phyloP scores from a whole-genome alignment of 2,113 vertebrate species.

The Polypterus bichir region DNA sequence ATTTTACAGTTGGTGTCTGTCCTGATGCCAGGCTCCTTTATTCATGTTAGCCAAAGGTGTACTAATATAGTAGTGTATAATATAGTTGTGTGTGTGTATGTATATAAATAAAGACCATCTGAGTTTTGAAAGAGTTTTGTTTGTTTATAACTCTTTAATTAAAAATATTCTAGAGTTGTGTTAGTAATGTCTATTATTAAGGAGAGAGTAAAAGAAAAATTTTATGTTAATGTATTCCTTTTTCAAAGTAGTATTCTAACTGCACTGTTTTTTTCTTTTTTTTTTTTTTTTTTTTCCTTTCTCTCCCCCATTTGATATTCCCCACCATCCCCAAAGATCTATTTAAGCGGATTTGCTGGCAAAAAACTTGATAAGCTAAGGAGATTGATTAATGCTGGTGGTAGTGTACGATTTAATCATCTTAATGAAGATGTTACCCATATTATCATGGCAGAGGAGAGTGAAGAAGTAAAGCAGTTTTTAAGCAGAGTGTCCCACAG shows the following conservation, averaged over 20 bases:
- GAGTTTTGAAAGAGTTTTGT: too few species aligned
- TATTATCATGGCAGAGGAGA: constrained; percentile 72
- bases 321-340: constrained; percentile 51
- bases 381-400: constrained; percentile 71
- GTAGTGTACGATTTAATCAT: constrained; percentile 86
- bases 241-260: constrained; percentile 4
- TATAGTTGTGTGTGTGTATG: too few species aligned
- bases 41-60: too few species aligned
- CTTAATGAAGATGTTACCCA: constrained; percentile 86
- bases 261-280: constrained; percentile 6
- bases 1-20: too few species aligned
- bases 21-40: too few species aligned
- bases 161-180: too few species aligned
- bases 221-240: neutral
- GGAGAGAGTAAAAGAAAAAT: neutral
- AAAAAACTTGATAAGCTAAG: constrained; percentile 83
- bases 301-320: too few species aligned
- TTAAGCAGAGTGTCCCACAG: constrained; percentile 68
- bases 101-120: too few species aligned
- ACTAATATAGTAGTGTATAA: too few species aligned
- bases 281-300: constrained; percentile 23
- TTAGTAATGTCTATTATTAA: too few species aligned
- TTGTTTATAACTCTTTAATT: too few species aligned
- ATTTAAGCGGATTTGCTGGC: constrained; percentile 71
- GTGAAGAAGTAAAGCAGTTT: constrained; percentile 67